Conservation (phyloP, 2,113 vertebrate species). For the Maccullochella peelii region DNA sequence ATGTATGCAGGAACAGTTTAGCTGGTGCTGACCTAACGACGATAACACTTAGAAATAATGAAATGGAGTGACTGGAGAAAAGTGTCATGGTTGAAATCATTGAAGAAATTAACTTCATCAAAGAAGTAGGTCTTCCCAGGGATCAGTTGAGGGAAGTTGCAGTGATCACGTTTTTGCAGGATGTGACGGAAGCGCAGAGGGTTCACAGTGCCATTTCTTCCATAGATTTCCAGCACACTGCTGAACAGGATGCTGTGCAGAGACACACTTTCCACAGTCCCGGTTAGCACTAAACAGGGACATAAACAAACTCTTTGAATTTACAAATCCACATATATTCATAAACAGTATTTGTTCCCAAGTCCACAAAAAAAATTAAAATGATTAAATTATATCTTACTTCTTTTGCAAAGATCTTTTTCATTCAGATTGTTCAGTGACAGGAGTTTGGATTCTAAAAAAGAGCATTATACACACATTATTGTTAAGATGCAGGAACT, state of each 20-base stretch:
- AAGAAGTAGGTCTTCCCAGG: constrained; percentile 57
- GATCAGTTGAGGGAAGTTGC: constrained; percentile 27
- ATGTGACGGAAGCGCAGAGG: neutral
- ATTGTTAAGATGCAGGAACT: neutral
- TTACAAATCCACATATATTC: neutral
- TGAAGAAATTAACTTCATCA: neutral
- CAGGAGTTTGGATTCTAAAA: constrained; percentile 33
- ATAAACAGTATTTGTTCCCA: neutral
- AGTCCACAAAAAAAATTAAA: neutral
- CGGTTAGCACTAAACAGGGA: constrained; percentile 48
- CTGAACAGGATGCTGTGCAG: neutral
- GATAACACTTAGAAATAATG: constrained; percentile 44
- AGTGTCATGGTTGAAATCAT: constrained; percentile 30
- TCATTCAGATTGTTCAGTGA: constrained; percentile 9
- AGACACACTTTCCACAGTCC: constrained; percentile 55
- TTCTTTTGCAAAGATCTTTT: neutral
- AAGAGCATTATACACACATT: neutral
- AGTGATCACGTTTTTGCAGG: neutral
- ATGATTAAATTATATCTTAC: constrained; percentile 13
- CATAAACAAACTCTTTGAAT: neutral
- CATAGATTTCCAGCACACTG: constrained; percentile 18
- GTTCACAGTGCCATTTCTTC: neutral
- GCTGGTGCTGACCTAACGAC: neutral
- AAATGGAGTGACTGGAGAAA: constrained; percentile 42
- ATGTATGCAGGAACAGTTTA: neutral